Evolutionary conservation across 1,140 invertebrate species (phyloP), one percentile per base, ranked within the genome.

Genomic region (Lepeophtheirus salmonis): DNA sequence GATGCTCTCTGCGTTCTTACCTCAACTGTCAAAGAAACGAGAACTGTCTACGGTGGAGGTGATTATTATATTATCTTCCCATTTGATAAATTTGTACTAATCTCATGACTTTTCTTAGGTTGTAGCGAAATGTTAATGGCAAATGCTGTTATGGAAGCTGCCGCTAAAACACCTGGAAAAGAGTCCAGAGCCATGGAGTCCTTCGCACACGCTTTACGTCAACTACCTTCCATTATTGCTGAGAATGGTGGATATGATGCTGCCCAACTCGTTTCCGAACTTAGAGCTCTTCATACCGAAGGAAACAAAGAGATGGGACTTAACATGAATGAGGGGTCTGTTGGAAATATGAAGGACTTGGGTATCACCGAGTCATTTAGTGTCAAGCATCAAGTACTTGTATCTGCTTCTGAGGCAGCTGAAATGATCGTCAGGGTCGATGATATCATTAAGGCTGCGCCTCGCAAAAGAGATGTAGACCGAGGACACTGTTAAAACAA

Each of bases 171-270:
- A n/a, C 77, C 92, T 17, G 95, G 95, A 51, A 98, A 99, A 74
- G 91, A 98, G 75, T 81, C 94, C 17, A 81, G 96, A 20, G 95
- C 96, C 1, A 95, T 97, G 77, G 94, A 99, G 75, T 79, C 91
- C 0, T 98, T 92, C 76, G 89, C 89, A 20, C 78, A 80, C 63
- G 90, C 96, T 24, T 71, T 89, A 76, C 77, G 83, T 56, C 79
- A 89, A 67, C 73, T 99, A 53, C 96, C 96, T 2, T 91, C 86
- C 22, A 85, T 86, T 53, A 96, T 99, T 66, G 91, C 91, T 22
- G 96, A 99, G 70, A 99, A 99, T 75, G 96, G 87, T 64, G 95
- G 96, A 58, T 96, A 89, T 70, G 96, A 99, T 76, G 96, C 91
- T 53, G 86, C 92, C 10, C 87, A 97, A 66, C 74, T 99, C 22